Conservation (phyloP, 1,140 invertebrate species). For the Trachelipus rathkii region DNA sequence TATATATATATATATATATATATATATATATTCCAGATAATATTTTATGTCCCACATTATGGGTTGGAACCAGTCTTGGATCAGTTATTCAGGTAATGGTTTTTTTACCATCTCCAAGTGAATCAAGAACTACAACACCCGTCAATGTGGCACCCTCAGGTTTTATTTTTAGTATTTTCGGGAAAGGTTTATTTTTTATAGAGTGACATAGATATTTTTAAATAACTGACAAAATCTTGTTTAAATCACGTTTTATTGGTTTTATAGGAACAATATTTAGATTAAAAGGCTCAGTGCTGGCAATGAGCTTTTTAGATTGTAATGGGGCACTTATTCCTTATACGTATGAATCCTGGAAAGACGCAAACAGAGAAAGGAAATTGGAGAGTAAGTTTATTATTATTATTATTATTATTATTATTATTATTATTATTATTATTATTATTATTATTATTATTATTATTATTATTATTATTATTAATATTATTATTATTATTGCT, state of each 20-base stretch:
- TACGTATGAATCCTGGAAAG: slow-evolving; percentile 80
- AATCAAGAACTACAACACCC: slow-evolving; percentile 74
- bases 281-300: slow-evolving; percentile 86
- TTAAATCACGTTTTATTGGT: too few species aligned
- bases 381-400: slow-evolving; percentile 58
- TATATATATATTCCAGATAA: slow-evolving; percentile 60
- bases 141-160: slow-evolving; percentile 85
- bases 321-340: slow-evolving; percentile 80
- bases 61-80: slow-evolving; percentile 92
- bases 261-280: slow-evolving; percentile 79
- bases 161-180: slow-evolving; percentile 53
- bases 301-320: slow-evolving; percentile 91
- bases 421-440: too few species aligned
- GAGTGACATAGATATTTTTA: too few species aligned
- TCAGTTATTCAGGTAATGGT: slow-evolving; percentile 88
- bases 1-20: neutral
- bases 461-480: too few species aligned
- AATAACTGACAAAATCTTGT: too few species aligned
- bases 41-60: slow-evolving; percentile 74
- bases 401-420: too few species aligned
- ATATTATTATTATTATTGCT: too few species aligned
- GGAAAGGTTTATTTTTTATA: too few species aligned
- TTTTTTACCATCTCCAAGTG: slow-evolving; percentile 72
- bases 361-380: slow-evolving; percentile 66
- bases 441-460: too few species aligned